Percentiles rank a stretch among this genome's conserved stretches.
These are phyloP conservation scores for Drosophila mayaguana DNA, from an alignment of 2,888 invertebrate genomes.

Conservation along the genomic window DNA sequence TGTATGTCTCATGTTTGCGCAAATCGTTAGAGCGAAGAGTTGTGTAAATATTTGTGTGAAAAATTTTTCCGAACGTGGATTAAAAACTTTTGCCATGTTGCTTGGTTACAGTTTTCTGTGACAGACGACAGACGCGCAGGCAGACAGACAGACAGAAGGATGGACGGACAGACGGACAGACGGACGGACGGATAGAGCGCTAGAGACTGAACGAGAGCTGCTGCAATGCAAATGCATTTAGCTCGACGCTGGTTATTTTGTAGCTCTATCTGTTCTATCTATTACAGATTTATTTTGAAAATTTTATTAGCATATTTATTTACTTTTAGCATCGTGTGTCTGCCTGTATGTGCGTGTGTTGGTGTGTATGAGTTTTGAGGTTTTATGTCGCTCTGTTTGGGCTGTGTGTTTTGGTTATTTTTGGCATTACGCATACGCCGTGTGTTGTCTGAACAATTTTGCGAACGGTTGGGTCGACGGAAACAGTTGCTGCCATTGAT, in stretches of 20 bases:
- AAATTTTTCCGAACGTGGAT: conserved; percentile 80
- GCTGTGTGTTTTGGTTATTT: conserved; percentile 68
- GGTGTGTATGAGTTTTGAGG: conserved; percentile 31
- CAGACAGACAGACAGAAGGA: conserved; percentile 5
- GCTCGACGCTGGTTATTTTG: conserved; percentile 67
- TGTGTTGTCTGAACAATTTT: conserved; percentile 52
- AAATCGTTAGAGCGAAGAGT: conserved; percentile 82
- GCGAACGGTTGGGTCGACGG: conserved; percentile 17
- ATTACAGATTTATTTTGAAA: conserved; percentile 79
- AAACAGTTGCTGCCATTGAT: conserved; percentile 41
- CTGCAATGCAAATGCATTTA: conserved; percentile 55
- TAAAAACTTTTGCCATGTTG: conserved; percentile 77
- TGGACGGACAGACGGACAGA: background rate
- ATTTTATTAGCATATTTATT: conserved; percentile 79
- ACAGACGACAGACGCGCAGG: conserved; percentile 21
- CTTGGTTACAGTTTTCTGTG: conserved; percentile 62
- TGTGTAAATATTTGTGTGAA: conserved; percentile 81
- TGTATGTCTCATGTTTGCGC: conserved; percentile 71
- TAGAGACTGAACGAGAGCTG: background rate
- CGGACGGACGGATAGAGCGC: background rate
- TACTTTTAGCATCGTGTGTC: conserved; percentile 56
- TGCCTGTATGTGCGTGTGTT: conserved; percentile 6
- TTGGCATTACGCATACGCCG: conserved; percentile 71
- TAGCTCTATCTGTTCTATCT: conserved; percentile 75
- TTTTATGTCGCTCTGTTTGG: conserved; percentile 53